Percentiles rank a stretch among this genome's conserved stretches.
These are phyloP conservation scores for Trilocha varians DNA, from an alignment of 2,888 invertebrate genomes.

Conservation along the genomic window DNA sequence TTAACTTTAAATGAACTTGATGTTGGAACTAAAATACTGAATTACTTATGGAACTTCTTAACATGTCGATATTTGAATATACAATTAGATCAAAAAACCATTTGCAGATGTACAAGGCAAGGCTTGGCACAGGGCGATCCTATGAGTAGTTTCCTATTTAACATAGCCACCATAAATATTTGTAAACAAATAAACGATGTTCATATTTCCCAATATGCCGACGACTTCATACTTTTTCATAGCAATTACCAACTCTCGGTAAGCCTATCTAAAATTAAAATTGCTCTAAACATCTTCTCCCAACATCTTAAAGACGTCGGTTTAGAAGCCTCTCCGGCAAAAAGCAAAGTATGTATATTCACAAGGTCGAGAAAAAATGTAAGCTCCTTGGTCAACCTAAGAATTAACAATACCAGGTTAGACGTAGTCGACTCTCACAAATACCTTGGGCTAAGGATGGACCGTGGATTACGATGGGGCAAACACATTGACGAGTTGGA, in stretches of 20 bases:
- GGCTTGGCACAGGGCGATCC: neutral
- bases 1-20: too few species aligned
- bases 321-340: neutral
- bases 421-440: too few species aligned
- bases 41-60: neutral
- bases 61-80: neutral
- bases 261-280: neutral
- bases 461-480: neutral
- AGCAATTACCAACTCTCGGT: neutral
- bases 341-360: constrained; percentile 4
- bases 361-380: too few species aligned
- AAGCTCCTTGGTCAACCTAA: too few species aligned
- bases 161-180: neutral
- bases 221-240: neutral
- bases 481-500: constrained; percentile 1
- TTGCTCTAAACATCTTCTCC: neutral
- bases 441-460: constrained; percentile 2
- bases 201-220: neutral
- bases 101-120: neutral
- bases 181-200: neutral
- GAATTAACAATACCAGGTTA: too few species aligned
- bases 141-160: neutral
- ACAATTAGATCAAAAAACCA: neutral
- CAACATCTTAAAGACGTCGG: neutral
- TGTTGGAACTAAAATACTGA: neutral